Conservation (phyloP, 2,888 invertebrate genomes). For the Amphiduros pacificus region DNA sequence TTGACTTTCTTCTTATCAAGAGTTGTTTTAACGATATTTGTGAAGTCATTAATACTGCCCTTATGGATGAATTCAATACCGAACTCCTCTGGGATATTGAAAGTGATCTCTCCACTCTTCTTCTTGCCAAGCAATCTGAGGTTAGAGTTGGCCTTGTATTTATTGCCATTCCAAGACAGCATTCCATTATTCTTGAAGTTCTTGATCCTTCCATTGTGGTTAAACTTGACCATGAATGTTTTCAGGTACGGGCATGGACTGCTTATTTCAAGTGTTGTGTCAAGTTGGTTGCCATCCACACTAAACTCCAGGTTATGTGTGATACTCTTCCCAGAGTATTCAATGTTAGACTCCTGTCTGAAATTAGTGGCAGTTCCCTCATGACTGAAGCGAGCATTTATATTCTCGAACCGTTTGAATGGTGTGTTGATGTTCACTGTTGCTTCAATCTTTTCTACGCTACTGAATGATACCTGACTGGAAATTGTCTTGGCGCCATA, state of each 20-base stretch:
- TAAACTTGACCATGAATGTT: constrained; percentile 2
- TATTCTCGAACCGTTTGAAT: background rate
- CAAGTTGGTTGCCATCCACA: constrained; percentile 1
- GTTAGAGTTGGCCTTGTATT: background rate
- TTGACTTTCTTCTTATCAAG: background rate
- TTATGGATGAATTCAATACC: background rate
- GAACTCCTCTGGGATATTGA: constrained; percentile 9
- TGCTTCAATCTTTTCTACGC: background rate
- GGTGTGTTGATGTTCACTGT: constrained; percentile 3
- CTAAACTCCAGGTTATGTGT: constrained; percentile 4
- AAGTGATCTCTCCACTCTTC: background rate
- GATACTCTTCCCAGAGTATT: background rate
- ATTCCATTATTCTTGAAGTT: constrained; percentile 16
- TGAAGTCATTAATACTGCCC: background rate
- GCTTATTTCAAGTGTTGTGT: constrained; percentile 1
- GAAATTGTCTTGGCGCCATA: background rate
- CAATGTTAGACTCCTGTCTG: constrained; percentile 4
- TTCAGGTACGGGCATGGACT: constrained; percentile 10
- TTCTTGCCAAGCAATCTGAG: constrained; percentile 10
- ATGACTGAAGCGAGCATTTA: constrained; percentile 6
- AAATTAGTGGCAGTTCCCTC: constrained; percentile 9
- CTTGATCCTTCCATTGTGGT: constrained; percentile 7
- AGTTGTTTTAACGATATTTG: background rate
- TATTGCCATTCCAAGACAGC: constrained; percentile 11
- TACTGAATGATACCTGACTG: background rate